Percentiles rank a stretch among this genome's conserved stretches.
Conservation (phyloP, 2,888 invertebrate species). For the Agrotis puta region DNA sequence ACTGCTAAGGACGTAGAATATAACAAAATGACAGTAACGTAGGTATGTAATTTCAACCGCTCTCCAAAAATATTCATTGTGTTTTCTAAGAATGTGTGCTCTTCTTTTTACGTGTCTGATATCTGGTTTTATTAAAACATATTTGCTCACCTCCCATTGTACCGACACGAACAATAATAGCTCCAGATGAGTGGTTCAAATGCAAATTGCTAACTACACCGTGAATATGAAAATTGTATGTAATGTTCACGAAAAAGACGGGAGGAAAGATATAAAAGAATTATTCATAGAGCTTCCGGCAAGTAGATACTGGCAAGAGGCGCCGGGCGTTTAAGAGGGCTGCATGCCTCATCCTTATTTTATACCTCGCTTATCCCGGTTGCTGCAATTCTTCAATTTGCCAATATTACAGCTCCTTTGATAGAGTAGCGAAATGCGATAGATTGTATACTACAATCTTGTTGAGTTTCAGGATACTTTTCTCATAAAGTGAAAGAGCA, state of each 20-base stretch:
- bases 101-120: neutral
- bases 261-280: conserved; percentile 69
- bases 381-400: conserved; percentile 50
- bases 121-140: conserved; percentile 26
- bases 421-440: conserved; percentile 33
- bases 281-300: conserved; percentile 78
- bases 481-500: conserved; percentile 1
- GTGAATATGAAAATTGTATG: conserved; percentile 69
- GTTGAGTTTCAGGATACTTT: neutral
- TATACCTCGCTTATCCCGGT: conserved; percentile 33
- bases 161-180: conserved; percentile 43
- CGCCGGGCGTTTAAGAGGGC: conserved; percentile 44
- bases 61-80: neutral
- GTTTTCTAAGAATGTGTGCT: conserved; percentile 22
- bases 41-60: conserved; percentile 7
- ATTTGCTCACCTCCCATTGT: conserved; percentile 28
- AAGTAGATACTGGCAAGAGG: conserved; percentile 67
- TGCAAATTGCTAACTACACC: conserved; percentile 62
- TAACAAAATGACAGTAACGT: conserved; percentile 1
- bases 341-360: conserved; percentile 55
- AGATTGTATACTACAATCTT: conserved; percentile 16
- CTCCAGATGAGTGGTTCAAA: conserved; percentile 54
- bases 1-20: neutral
- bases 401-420: conserved; percentile 28
- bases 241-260: conserved; percentile 69